Base-by-base conservation (phyloP, 2,797 vertebrate species). In the Alca torda region DNA sequence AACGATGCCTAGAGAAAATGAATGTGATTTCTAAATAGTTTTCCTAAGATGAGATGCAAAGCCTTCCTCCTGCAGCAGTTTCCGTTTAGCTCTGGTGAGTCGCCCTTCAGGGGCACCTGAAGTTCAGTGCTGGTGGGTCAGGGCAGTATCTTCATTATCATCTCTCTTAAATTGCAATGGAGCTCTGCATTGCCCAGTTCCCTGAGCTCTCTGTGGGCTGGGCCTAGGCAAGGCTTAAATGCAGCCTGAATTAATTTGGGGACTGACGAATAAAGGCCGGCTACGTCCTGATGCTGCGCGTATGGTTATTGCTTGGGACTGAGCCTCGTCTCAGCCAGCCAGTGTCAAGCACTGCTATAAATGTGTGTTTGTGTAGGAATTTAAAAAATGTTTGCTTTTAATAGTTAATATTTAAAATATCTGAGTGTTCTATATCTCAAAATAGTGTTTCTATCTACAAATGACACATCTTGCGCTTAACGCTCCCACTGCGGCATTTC, bases 391-490 rank as follows among this genome's bases (percentile, higher is more conserved):
- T 93, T 94, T 95, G 80, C 91, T 93, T 91, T 90, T 91, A 92
- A 89, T 94, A 90, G 94, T 94, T 93, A 95, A 94, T 96, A 96
- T 94, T 94, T 77, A 95, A 94, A 93, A 91, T 90, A 90, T 92
- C 89, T 68, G 63, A 85, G 35, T 23, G 51, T 94, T 96, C 93
- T 69, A 2, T 65, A 1, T 59, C 89, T 89, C 87, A 91, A 84
- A 96, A 96, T 93, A 96, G 95, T 9, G 80, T 83, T 91, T 84
- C 89, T 69, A 18, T 91, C 93, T 69, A 2, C 94, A 86, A 90
- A 26, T 84, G 87, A 93, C 91, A 95, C 89, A 93, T 91, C 84
- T 60, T 79, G 89, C 3, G 26, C 79, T 85, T 5, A 45, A 9
- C 39, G 69, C 91, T 92, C 93, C 93, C 93, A 73, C 95, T 72